These are phyloP conservation scores for Hypanus sabinus DNA, from an alignment of 2,113 vertebrate species.

Conservation along the genomic window DNA sequence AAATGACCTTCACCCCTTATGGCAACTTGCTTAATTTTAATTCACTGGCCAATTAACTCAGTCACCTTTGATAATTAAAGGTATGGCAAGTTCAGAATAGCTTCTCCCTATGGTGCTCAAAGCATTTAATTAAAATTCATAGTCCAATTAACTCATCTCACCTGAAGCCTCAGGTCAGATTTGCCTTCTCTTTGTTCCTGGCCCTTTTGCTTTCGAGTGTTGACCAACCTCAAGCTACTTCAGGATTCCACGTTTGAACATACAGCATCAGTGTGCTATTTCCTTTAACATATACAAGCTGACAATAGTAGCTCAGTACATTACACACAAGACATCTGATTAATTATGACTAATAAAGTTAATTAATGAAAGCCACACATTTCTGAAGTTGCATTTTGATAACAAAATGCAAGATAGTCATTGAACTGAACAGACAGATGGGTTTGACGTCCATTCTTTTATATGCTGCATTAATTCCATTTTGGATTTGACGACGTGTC, in stretches of 20 bases:
- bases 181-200: neutral
- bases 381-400: neutral
- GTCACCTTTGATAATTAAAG: neutral
- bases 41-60: conserved; percentile 33
- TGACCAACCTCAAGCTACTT: neutral
- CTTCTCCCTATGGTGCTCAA: conserved; percentile 13
- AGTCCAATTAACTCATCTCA: conserved; percentile 25
- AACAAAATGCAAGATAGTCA: neutral
- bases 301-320: neutral
- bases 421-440: neutral
- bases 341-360: neutral
- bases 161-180: neutral
- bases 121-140: conserved; percentile 31
- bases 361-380: neutral
- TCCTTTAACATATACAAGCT: neutral
- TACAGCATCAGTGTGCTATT: neutral
- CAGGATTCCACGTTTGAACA: neutral
- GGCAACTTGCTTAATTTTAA: neutral
- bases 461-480: conserved; percentile 7
- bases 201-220: neutral
- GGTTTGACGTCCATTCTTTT: neutral
- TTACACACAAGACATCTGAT: neutral
- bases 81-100: conserved; percentile 25
- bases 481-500: neutral
- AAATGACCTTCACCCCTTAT: conserved; percentile 12